Conservation (phyloP, 2,797 vertebrate genomes). For the Huso huso region DNA sequence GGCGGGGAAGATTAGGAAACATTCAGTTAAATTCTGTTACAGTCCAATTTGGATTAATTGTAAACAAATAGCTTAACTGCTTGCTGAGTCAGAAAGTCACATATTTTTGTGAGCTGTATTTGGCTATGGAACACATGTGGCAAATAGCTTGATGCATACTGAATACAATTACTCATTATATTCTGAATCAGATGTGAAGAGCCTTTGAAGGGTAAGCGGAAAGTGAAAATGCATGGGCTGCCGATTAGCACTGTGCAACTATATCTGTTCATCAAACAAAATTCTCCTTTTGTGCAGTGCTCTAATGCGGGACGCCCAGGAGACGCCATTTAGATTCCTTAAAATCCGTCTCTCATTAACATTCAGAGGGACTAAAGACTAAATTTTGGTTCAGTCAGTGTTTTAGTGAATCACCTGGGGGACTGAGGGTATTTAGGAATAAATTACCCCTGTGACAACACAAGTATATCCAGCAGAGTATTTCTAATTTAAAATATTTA, state of each 20-base stretch:
- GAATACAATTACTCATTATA: background rate
- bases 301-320: background rate
- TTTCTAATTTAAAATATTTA: too few relatives aligned
- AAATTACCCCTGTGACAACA: background rate
- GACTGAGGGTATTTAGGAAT: constrained; percentile 1
- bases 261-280: background rate
- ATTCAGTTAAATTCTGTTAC: too few relatives aligned
- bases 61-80: too few relatives aligned
- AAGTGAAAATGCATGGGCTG: background rate
- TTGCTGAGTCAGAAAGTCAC: too few relatives aligned
- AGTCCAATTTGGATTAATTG: too few relatives aligned
- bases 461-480: background rate
- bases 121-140: too few relatives aligned
- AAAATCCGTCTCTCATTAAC: background rate
- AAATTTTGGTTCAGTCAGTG: background rate
- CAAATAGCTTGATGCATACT: too few relatives aligned
- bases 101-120: too few relatives aligned
- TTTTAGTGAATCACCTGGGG: too few relatives aligned
- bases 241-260: background rate
- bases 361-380: background rate
- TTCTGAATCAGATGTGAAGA: background rate
- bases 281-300: background rate
- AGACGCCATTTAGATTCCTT: background rate
- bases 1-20: too few relatives aligned
- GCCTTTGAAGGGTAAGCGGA: background rate